Evolutionary conservation across 2,888 invertebrate genomes (phyloP), one percentile per base, ranked within the genome.

Genomic region (Drosophila paranaensis): DNA sequence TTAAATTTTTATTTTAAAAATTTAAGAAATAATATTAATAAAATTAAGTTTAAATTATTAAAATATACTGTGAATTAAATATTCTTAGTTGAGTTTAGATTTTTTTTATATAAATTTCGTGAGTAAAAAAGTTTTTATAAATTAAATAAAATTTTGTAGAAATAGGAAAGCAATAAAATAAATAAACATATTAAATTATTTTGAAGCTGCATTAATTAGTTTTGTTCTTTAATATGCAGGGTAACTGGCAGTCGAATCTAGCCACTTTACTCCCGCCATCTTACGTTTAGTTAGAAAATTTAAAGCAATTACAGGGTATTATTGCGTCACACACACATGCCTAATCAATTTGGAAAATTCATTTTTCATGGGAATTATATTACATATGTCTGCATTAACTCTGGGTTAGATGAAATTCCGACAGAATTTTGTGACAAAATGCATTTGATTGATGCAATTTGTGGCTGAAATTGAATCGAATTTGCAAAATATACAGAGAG

Each of bases 361-460:
- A 14, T 13, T 20, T 20, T 40, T n/a, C 10, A 43, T 27, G 39
- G 33, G 16, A 48, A 60, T 33, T 37, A 25, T 11, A 33, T 55
- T 37, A 40, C 40, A 45, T 25, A 27, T 46, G 39, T 39, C 54
- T 30, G 40, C 37, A 64, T 73, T 53, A 46, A 63, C 35, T 25
- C n/a, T 16, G 25, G 61, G 33, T 0, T 11, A n/a, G 20, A 25
- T 37, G 37, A 16, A 11, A 35, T 3, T 27, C 9, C 39, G n/a
- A 13, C n/a, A n/a, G 39, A 13, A 46, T 60, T 43, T 61, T 10
- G 57, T 62, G 16, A 56, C 64, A 65, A 82, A 88, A 30, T 56
- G 54, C 71, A 64, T 61, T 71, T 79, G 66, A 88, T 74, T 90
- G 86, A 86, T 88, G 77, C 87, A 88, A 70, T 71, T 81, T 64